Percentiles rank a stretch among this genome's conserved stretches.
Evolutionary conservation across 2,113 vertebrate genomes (phyloP).

Genomic region (Daubentonia madagascariensis): DNA sequence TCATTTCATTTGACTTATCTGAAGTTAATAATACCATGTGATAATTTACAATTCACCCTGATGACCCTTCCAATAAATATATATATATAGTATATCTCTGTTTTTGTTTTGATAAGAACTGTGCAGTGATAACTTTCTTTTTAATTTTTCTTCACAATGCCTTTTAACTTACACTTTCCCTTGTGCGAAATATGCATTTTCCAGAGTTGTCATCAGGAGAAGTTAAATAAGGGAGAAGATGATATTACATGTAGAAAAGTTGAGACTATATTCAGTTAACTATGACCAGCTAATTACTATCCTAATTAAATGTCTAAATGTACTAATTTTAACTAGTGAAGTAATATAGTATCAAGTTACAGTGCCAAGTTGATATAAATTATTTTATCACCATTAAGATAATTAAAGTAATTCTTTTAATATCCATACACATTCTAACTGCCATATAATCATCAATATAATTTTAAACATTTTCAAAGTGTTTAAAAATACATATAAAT

Average conservation of each 20-base stretch:
- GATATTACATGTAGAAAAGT: background rate
- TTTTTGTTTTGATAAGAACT: background rate
- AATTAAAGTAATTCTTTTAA: background rate
- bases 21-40: background rate
- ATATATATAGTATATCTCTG: background rate
- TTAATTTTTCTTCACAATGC: background rate
- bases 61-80: background rate
- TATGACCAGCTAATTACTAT: background rate
- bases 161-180: background rate
- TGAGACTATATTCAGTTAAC: background rate
- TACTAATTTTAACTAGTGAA: background rate
- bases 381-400: background rate
- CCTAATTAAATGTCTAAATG: conserved; percentile 2
- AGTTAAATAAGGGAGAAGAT: background rate
- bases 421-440: background rate
- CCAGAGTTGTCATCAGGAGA: background rate
- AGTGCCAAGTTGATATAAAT: background rate
- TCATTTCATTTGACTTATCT: background rate
- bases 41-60: background rate
- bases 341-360: background rate
- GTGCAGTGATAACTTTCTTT: background rate
- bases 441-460: background rate
- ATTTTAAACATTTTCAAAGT: background rate
- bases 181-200: background rate
- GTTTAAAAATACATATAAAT: background rate